Evolutionary conservation across 2,888 invertebrate species (phyloP), one percentile per base, ranked within the genome.

Genomic region (Lycaena phlaeas): DNA sequence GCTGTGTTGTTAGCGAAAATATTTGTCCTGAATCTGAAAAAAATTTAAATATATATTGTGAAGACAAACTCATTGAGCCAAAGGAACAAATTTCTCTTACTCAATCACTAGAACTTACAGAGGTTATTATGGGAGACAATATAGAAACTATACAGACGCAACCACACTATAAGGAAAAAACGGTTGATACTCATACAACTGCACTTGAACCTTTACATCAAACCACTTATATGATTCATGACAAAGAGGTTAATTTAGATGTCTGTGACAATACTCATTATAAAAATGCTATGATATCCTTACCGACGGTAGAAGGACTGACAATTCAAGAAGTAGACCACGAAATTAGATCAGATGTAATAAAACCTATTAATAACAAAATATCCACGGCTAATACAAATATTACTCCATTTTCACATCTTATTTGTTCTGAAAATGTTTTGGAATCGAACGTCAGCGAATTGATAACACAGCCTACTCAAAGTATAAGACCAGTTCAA

Each of bases 1-100:
- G 64, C 28, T 75, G 61, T 45, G 54, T 54, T 17, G 61, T 71
- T 6, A 54, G 55, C 12, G 71, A 79, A 61, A 64, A 68, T 41
- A 29, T 68, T 11, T 40, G 58, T 15, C 78, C 81, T 2, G 87
- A 88, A 53, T 69, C 69, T 45, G 73, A 86, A 52, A 68, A 69
- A 31, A 48, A 67, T 41, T 74, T 87, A 15, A 51, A 51, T 41
- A 59, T 66, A 4, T 51, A n/a, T n/a, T n/a, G 67, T 15, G 65
- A 64, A 48, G 74, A 78, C n/a, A 57, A 63, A 36, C 53, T 59
- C 30, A 82, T 82, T 59, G 64, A 61, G 31, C 77, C 85, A 0
- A 64, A 60, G 10, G 56, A 84, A 46, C 53, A 67, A 17, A n/a
- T 77, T 14, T 42, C 66, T 39, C 68, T 67, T 55, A 54, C 61